Evolutionary conservation across 2,888 invertebrate genomes (phyloP).

Genomic region (Eristalinus aeneus): DNA sequence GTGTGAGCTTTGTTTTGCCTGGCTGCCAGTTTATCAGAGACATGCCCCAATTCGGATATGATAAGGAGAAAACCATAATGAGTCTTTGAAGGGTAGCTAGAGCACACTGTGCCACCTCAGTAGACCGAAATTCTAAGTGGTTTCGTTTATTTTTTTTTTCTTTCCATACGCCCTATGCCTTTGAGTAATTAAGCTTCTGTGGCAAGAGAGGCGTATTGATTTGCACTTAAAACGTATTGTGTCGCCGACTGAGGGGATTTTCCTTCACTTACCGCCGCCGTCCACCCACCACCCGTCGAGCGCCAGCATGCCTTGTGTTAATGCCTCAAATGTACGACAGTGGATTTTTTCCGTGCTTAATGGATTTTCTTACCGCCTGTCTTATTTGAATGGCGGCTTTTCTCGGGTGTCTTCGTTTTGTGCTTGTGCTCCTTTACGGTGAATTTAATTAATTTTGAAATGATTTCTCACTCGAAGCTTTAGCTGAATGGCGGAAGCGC

Average conservation of each 20-base stretch:
- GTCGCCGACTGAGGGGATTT: neutral
- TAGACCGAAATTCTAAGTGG: neutral
- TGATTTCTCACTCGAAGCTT: neutral
- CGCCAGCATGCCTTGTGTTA: neutral
- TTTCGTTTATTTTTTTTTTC: neutral
- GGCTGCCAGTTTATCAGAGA: neutral
- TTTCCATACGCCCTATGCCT: neutral
- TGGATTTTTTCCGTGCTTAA: neutral
- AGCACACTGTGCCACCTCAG: neutral
- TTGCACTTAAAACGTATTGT: constrained; percentile 18
- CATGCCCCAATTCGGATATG: neutral
- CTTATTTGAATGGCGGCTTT: neutral
- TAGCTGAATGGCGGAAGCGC: neutral
- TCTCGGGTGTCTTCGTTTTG: neutral
- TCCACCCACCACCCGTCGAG: neutral
- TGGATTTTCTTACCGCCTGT: neutral
- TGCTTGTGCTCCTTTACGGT: neutral
- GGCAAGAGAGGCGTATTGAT: constrained; percentile 24
- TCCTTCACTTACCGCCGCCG: neutral
- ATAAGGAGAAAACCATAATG: neutral
- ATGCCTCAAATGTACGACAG: neutral
- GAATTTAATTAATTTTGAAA: constrained; percentile 27
- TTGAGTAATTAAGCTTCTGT: constrained; percentile 23
- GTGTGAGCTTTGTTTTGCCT: neutral
- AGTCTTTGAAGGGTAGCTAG: neutral